These are phyloP conservation scores for Anthoptus insignis DNA, from an alignment of 2,888 invertebrate species.

Conservation along the genomic window DNA sequence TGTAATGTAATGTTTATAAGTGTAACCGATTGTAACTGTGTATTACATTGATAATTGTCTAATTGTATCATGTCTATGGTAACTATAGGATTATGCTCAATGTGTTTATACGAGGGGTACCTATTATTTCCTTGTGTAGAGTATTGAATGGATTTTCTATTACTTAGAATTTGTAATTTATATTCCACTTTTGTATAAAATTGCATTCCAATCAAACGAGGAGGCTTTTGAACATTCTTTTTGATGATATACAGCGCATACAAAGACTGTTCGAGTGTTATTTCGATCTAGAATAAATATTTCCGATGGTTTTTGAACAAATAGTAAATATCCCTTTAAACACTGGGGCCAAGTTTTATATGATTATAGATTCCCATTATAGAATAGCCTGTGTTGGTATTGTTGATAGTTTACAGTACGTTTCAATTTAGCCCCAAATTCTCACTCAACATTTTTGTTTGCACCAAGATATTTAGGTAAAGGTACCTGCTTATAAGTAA, in stretches of 20 bases:
- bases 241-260: conserved; percentile 73
- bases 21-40: conserved; percentile 64
- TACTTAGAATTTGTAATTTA: conserved; percentile 61
- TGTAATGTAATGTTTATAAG: conserved; percentile 74
- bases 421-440: conserved; percentile 43
- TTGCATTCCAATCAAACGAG: conserved; percentile 64
- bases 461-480: conserved; percentile 69
- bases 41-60: conserved; percentile 63
- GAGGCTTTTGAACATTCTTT: conserved; percentile 67
- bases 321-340: conserved; percentile 75
- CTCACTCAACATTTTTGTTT: conserved; percentile 46
- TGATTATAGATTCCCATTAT: conserved; percentile 61
- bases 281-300: conserved; percentile 65
- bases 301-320: conserved; percentile 65
- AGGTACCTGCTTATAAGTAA: conserved; percentile 79
- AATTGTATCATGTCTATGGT: conserved; percentile 80
- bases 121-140: conserved; percentile 67
- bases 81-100: conserved; percentile 83
- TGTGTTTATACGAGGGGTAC: conserved; percentile 79
- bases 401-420: conserved; percentile 21
- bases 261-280: conserved; percentile 76
- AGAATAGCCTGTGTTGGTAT: conserved; percentile 47
- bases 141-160: conserved; percentile 63
- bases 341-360: conserved; percentile 82
- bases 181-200: conserved; percentile 70